Base-by-base conservation (phyloP, 2,797 vertebrate genomes). In the Gastrophryne carolinensis region DNA sequence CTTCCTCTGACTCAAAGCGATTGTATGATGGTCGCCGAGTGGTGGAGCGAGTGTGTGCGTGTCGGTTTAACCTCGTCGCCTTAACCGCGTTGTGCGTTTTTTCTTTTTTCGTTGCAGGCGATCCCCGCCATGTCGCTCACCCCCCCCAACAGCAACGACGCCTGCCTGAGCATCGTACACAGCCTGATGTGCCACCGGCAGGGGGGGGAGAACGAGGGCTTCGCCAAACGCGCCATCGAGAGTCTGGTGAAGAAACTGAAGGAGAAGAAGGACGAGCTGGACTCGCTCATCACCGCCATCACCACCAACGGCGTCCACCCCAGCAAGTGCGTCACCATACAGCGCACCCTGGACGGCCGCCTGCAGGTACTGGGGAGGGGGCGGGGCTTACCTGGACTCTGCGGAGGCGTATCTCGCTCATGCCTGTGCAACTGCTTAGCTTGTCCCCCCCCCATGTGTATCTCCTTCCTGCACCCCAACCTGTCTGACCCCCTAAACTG, bases 231-330 rank as follows among this genome's bases (percentile, higher is more conserved):
- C 0, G 93, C 93, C 74, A 93, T 95, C 30, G 92, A 94, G 87
- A 95, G 94, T 75, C 86, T 95, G 54, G 90, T 95, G 11, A 93
- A 92, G 87, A 95, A 95, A 79, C 90, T 95, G 27, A 94, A 93
- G 86, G 94, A 95, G 87, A 92, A 92, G 80, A 92, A 91, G 79
- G 93, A 94, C 1, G 93, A 95, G 84, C 83, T 94, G 66, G 93
- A 94, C 82, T 90, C 92, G 0, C 91, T 95, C 26, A 90, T 94
- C 82, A 92, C 90, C 0, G 92, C 93, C 29, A 85, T 95, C 83
- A 95, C 92, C 79, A 91, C 90, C 75, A 92, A 87, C 8, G 93
- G 93, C 0, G 84, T 90, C 5, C 93, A 93, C 8, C 94, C 93
- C 75, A 91, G 93, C 84, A 91, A 88, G 72, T 95, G 93, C 0